Base-by-base conservation (phyloP, 2,888 invertebrate genomes). In the Tenthredo livida region DNA sequence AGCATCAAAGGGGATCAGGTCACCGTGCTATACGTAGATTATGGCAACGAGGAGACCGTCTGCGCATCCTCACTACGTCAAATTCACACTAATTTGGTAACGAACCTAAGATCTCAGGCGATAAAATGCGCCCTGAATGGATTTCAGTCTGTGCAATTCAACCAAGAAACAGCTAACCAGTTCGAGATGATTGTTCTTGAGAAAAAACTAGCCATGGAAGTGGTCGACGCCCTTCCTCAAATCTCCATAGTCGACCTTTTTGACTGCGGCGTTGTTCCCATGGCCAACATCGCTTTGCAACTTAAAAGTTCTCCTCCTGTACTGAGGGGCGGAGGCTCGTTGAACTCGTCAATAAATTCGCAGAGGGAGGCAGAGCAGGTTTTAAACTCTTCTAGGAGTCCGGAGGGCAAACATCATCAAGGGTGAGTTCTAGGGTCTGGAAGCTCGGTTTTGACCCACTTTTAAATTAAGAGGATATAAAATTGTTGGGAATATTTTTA, bases 31-130 rank as follows among this genome's bases (percentile, higher is more conserved):
- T 99, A 98, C 94, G 96, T 99, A 21, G 99, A 99, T 94, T 99
- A 97, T 94, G 99, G 99, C 7, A 99, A 99, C 93, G 97, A 97
- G 90, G 98, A 98, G 91, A 95, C 95, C n/a, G 95, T 98, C 1
- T 93, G 94, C 9, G 92, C 94, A 0, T 93, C 94, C 15, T 93
- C 95, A 58, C 92, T 97, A 43, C 95, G 96, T 86, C 94, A 94
- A 33, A 96, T 97, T 37, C 95, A 95, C 5, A 94, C 95, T 5
- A 95, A 96, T 84, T 94, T 96, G 87, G 94, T 97, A 5, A 94
- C 94, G 2, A 93, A 92, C 87, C 93, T 97, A 85, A 95, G 96
- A 25, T 96, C 96, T 2, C 97, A 97, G 93, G 97, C 97, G 0
- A 94, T 97, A 88, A 96, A 96, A 90, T 97, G 97, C 92, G 96